Evolutionary conservation across 2,888 invertebrate genomes (phyloP).

Genomic region (Polymixis lichenea): DNA sequence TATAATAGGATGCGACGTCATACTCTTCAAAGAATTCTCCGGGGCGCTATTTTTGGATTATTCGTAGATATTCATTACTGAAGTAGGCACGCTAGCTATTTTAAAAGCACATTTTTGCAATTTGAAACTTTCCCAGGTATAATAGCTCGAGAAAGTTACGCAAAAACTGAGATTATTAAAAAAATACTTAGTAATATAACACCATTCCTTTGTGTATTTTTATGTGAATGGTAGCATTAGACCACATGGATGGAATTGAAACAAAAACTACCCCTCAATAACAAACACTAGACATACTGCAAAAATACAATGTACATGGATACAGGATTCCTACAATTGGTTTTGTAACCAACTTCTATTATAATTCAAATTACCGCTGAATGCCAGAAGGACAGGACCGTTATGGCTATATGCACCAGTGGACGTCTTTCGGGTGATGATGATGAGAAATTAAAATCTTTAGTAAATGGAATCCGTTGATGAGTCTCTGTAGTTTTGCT

Average conservation of each 20-base stretch:
- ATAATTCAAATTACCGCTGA: neutral
- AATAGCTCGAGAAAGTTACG: slow-evolving; percentile 13
- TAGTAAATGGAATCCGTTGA: neutral
- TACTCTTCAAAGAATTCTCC: slow-evolving; percentile 68
- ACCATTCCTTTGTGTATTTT: neutral
- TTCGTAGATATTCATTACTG: slow-evolving; percentile 80
- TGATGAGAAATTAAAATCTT: neutral
- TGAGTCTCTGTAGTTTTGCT: neutral
- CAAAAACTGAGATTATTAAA: neutral
- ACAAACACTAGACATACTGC: neutral
- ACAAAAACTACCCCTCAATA: neutral
- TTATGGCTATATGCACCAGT: neutral
- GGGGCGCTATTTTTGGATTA: slow-evolving; percentile 89
- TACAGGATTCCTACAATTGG: neutral
- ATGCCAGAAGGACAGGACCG: neutral
- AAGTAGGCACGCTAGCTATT: slow-evolving; percentile 84
- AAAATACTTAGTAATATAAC: neutral
- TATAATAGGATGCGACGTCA: slow-evolving; percentile 82
- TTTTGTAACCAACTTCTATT: neutral
- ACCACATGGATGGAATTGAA: neutral
- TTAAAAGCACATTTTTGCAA: slow-evolving; percentile 88
- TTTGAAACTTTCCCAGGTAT: slow-evolving; percentile 86
- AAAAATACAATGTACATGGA: slow-evolving; percentile 1
- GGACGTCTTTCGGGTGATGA: neutral
- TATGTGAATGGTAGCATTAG: neutral